A percentile compares a stretch with the other conserved stretches of the same genome.
Conservation (phyloP, 2,797 vertebrate genomes). For the Acipenser oxyrinchus region DNA sequence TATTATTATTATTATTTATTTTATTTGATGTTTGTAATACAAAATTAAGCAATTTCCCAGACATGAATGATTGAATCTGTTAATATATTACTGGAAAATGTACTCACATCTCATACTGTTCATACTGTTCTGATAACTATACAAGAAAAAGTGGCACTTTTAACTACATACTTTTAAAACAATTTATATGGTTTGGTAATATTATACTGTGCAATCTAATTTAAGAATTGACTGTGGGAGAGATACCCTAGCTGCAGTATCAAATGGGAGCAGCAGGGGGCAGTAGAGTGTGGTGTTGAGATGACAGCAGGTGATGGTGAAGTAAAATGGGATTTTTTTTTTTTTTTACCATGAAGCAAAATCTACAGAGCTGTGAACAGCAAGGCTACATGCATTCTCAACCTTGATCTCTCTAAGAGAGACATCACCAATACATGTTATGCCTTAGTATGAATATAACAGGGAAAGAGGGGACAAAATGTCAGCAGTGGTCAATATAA, state of each 20-base stretch:
- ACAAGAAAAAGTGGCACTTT: conserved; percentile 44
- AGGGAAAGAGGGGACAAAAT: conserved; percentile 10
- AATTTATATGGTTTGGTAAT: no score
- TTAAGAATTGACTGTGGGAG: no score
- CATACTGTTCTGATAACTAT: conserved; percentile 71
- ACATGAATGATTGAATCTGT: conserved; percentile 18
- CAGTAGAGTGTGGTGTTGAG: conserved; percentile 45
- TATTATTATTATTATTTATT: no score
- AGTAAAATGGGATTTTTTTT: conserved; percentile 54
- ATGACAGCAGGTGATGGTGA: conserved; percentile 19
- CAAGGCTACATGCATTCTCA: neutral
- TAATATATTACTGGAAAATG: conserved; percentile 30
- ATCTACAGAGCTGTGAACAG: conserved; percentile 9
- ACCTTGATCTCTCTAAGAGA: neutral
- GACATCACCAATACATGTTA: neutral
- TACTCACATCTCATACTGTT: conserved; percentile 71
- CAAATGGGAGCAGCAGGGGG: conserved; percentile 35
- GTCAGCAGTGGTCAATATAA: conserved; percentile 18
- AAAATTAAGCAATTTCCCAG: neutral
- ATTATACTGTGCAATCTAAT: no score
- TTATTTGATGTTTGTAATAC: no score
- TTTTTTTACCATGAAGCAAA: conserved; percentile 28
- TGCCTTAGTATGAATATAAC: conserved; percentile 1
- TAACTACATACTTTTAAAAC: no score
- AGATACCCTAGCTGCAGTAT: conserved; percentile 22